Percentiles rank a stretch among this genome's conserved stretches.
Conservation (phyloP, 2,113 vertebrate species). For the Paraplagusia blochii region DNA sequence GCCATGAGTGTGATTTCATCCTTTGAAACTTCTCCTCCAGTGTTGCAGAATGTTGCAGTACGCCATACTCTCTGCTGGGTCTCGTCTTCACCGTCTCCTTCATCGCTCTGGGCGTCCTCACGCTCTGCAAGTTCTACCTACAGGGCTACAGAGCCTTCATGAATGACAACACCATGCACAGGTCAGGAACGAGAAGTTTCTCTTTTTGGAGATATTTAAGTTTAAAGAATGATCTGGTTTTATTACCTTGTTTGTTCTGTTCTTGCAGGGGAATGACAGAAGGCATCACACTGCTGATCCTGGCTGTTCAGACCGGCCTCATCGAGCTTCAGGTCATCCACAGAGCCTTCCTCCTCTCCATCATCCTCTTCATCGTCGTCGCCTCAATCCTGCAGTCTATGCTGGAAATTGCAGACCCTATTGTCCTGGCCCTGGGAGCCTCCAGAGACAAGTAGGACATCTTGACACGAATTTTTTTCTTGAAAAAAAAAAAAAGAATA, state of each 20-base stretch:
- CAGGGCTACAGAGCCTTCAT: slow-evolving; percentile 97
- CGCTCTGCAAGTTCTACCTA: slow-evolving; percentile 98
- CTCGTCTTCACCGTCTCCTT: slow-evolving; percentile 98
- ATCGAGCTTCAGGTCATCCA: slow-evolving; percentile 98
- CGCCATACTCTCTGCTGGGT: slow-evolving; percentile 92
- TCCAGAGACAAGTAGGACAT: slow-evolving; percentile 92
- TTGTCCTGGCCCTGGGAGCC: slow-evolving; percentile 93
- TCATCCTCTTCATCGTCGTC: slow-evolving; percentile 98
- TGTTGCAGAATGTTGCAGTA: slow-evolving; percentile 97
- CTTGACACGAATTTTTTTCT: no score
- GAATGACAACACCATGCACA: slow-evolving; percentile 97
- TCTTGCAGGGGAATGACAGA: slow-evolving; percentile 92
- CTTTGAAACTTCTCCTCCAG: slow-evolving; percentile 57
- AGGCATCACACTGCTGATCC: slow-evolving; percentile 90
- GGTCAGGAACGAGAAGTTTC: slow-evolving; percentile 66
- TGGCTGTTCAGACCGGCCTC: slow-evolving; percentile 95
- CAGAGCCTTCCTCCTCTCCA: slow-evolving; percentile 95
- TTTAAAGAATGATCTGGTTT: neutral
- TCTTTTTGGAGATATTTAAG: neutral
- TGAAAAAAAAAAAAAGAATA: no score
- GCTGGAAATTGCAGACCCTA: slow-evolving; percentile 98
- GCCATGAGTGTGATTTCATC: no score
- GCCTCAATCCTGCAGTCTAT: slow-evolving; percentile 98
- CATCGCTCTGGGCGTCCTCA: slow-evolving; percentile 92
- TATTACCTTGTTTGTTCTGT: neutral